phyloP scores from a whole-genome alignment of 2,888 invertebrate species.

The Apamea epomidion region DNA sequence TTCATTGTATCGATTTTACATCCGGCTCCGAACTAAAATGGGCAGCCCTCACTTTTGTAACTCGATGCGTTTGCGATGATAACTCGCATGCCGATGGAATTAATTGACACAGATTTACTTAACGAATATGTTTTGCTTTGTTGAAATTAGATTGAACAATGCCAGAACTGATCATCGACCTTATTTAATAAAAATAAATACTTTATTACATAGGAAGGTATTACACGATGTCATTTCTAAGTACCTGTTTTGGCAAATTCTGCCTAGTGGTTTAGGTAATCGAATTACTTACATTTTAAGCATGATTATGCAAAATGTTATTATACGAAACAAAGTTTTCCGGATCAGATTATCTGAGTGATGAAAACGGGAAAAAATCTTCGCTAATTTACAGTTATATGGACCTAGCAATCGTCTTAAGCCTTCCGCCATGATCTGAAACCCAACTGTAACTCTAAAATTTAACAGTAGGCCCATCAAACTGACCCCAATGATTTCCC shows the following conservation, averaged over 20 bases:
- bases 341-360: background rate
- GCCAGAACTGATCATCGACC: background rate
- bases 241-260: background rate
- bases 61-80: slow-evolving; percentile 64
- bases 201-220: background rate
- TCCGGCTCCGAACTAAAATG: slow-evolving; percentile 83
- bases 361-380: background rate
- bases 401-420: background rate
- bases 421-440: background rate
- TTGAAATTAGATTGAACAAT: background rate
- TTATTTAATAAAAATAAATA: background rate
- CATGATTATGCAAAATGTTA: background rate
- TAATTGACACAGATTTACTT: slow-evolving; percentile 21
- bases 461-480: slow-evolving; percentile 67
- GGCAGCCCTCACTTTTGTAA: slow-evolving; percentile 72
- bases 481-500: slow-evolving; percentile 69
- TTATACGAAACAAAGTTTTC: background rate
- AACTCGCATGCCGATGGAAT: slow-evolving; percentile 32
- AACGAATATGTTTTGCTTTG: background rate
- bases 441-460: background rate
- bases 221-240: background rate
- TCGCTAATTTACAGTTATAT: background rate
- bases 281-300: background rate
- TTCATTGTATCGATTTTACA: slow-evolving; percentile 88
- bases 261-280: too few species aligned